These are phyloP conservation scores for Hycleus cichorii DNA, from an alignment of 1,140 invertebrate genomes.

Conservation along the genomic window DNA sequence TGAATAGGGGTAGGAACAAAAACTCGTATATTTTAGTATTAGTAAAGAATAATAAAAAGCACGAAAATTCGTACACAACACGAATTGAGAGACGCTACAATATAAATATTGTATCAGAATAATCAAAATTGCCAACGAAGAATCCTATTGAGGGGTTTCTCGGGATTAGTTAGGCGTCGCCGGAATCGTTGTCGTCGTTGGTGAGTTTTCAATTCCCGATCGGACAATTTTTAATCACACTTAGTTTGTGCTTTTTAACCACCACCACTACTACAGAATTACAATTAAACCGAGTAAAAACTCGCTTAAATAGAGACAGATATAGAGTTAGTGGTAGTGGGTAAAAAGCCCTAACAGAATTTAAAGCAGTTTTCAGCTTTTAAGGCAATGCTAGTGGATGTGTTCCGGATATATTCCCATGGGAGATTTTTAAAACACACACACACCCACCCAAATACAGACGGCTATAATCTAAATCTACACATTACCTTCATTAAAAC, in stretches of 20 bases:
- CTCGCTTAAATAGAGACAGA: background rate
- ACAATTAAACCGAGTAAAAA: background rate
- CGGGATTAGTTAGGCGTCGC: too few species aligned
- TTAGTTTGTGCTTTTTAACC: background rate
- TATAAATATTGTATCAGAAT: too few species aligned
- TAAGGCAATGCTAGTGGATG: slow-evolving; percentile 7
- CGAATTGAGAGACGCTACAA: too few species aligned
- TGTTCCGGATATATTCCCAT: background rate
- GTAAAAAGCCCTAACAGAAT: background rate
- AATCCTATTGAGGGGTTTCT: too few species aligned
- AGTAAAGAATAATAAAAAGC: too few species aligned
- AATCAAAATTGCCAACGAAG: too few species aligned
- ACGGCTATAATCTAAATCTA: too few species aligned
- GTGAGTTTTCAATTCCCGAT: background rate
- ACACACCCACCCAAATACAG: background rate
- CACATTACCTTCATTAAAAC: too few species aligned
- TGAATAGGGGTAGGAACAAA: slow-evolving; percentile 13
- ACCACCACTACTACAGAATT: background rate
- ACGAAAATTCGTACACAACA: too few species aligned
- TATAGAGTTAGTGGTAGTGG: background rate
- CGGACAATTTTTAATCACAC: background rate
- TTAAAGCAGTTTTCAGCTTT: slow-evolving; percentile 3
- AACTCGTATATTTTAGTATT: background rate
- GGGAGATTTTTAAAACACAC: slow-evolving; percentile 3
- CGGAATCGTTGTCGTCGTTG: background rate